phyloP scores from a whole-genome alignment of 2,888 invertebrate species.

The Neria commutata region DNA sequence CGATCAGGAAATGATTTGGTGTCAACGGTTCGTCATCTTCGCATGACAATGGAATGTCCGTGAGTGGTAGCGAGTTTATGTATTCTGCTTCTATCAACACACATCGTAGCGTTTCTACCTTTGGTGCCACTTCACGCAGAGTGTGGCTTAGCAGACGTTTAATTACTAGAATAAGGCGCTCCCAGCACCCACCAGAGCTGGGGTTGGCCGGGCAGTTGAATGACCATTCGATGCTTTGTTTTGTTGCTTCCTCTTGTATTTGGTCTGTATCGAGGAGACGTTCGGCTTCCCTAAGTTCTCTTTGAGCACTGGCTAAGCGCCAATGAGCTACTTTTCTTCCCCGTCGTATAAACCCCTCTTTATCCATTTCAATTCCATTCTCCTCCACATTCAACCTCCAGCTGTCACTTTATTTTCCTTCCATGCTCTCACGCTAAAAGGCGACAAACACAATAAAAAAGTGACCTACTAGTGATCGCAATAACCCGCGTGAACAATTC shows the following conservation, averaged over 20 bases:
- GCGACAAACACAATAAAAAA: no score
- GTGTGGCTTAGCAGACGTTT: constrained; percentile 18
- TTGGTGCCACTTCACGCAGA: constrained; percentile 16
- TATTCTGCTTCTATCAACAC: constrained; percentile 27
- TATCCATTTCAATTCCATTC: no score
- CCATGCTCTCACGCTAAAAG: no score
- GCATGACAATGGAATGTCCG: constrained; percentile 21
- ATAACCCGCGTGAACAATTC: no score
- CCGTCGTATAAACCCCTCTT: no score
- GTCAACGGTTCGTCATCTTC: constrained; percentile 25
- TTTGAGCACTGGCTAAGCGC: no score
- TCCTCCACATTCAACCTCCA: no score
- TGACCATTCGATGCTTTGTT: constrained; percentile 22
- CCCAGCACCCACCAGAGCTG: constrained; percentile 37
- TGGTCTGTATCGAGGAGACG: constrained; percentile 3
- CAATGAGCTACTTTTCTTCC: no score
- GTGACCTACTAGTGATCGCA: no score
- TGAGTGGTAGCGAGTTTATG: constrained; percentile 26
- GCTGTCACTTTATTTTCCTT: no score
- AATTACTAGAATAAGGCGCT: constrained; percentile 21
- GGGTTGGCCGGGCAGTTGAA: constrained; percentile 25
- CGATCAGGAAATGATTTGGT: constrained; percentile 30
- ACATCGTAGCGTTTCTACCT: constrained; percentile 26
- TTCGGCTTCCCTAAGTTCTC: constrained; percentile 1
- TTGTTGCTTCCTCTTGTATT: not conserved